Evolutionary conservation across 2,888 invertebrate species (phyloP).

Genomic region (Dynastes grantii): DNA sequence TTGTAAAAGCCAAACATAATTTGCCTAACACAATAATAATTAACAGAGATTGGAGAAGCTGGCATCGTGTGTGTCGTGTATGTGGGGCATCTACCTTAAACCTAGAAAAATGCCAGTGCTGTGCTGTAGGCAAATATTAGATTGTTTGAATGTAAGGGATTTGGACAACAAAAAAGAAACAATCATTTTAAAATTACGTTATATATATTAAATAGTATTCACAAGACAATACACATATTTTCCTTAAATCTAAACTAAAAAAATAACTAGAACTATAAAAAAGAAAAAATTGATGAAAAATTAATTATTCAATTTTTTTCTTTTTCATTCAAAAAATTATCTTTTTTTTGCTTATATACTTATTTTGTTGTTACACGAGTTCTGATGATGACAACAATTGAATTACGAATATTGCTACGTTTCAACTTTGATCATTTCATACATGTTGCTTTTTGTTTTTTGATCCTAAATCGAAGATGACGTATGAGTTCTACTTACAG

Average conservation of each 20-base stretch:
- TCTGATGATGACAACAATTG: constrained; percentile 28
- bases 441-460: constrained; percentile 5
- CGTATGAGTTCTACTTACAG: constrained; percentile 30
- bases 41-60: too few relatives aligned
- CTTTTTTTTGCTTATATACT: constrained; percentile 12
- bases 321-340: constrained; percentile 34
- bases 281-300: constrained; percentile 49
- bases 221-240: constrained; percentile 71
- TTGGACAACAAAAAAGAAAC: constrained; percentile 16
- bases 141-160: not conserved
- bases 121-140: too few relatives aligned
- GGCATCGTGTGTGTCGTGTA: too few relatives aligned
- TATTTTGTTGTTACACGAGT: constrained; percentile 33
- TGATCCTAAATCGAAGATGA: constrained; percentile 30
- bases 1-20: too few relatives aligned
- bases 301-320: constrained; percentile 25
- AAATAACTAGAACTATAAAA: constrained; percentile 67
- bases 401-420: constrained; percentile 48
- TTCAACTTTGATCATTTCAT: constrained; percentile 32
- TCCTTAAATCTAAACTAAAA: constrained; percentile 68
- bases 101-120: too few relatives aligned
- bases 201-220: constrained; percentile 67
- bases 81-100: too few relatives aligned
- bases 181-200: constrained; percentile 58
- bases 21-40: too few relatives aligned